phyloP scores from a whole-genome alignment of 2,888 invertebrate genomes.

The Apodemia zela region DNA sequence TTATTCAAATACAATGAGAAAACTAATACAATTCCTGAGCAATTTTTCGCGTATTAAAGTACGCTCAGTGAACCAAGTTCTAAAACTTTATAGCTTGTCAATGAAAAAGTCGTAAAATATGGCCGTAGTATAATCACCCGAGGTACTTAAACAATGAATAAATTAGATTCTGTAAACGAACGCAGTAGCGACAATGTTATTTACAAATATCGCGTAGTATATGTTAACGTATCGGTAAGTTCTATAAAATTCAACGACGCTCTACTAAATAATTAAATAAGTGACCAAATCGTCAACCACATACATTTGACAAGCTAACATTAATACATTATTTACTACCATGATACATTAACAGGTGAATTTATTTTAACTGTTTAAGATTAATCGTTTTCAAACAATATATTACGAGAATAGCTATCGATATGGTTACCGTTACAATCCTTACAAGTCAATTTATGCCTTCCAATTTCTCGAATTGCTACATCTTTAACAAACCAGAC shows the following conservation, averaged over 20 bases:
- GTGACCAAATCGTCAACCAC: conserved; percentile 62
- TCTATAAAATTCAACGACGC: conserved; percentile 66
- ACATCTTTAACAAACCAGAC: conserved; percentile 46
- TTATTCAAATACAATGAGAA: conserved; percentile 60
- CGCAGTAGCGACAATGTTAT: conserved; percentile 56
- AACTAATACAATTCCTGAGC: conserved; percentile 78
- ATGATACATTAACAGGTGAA: conserved; percentile 77
- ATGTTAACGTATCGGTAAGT: conserved; percentile 48
- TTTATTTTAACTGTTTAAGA: conserved; percentile 60
- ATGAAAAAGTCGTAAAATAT: conserved; percentile 8
- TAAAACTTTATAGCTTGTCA: conserved; percentile 11
- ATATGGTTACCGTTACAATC: conserved; percentile 69
- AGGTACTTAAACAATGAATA: conserved; percentile 30
- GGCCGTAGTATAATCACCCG: conserved; percentile 29
- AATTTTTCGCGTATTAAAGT: conserved; percentile 44
- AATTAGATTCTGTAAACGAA: conserved; percentile 41
- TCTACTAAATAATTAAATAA: conserved; percentile 57
- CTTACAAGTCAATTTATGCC: conserved; percentile 50
- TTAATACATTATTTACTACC: conserved; percentile 66
- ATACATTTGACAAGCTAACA: conserved; percentile 73
- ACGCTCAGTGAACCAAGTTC: conserved; percentile 34
- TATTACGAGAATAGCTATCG: conserved; percentile 61
- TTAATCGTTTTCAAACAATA: conserved; percentile 65
- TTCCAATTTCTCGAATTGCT: conserved; percentile 56
- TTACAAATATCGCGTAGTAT: conserved; percentile 47